These are phyloP conservation scores for Carabus problematicus DNA, from an alignment of 2,888 invertebrate species.

Conservation along the genomic window DNA sequence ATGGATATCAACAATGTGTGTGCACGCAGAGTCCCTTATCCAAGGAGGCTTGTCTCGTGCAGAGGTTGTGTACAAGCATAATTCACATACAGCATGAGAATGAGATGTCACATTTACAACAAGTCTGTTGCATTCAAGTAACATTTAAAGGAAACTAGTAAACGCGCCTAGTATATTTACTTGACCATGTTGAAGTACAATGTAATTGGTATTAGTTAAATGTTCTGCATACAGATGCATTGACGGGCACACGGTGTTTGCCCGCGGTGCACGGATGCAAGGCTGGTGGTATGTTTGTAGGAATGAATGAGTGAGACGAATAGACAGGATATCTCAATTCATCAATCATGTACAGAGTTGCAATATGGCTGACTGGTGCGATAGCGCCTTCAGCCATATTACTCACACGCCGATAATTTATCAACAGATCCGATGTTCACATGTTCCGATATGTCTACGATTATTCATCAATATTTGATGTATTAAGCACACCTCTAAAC, in stretches of 20 bases:
- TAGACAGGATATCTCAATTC: slow-evolving; percentile 38
- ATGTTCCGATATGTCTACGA: slow-evolving; percentile 24
- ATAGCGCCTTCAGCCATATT: slow-evolving; percentile 31
- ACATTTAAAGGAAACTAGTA: no score
- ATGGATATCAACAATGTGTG: slow-evolving; percentile 22
- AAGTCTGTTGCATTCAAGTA: no score
- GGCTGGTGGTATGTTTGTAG: no score
- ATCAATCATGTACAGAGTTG: slow-evolving; percentile 32
- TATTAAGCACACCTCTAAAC: neutral
- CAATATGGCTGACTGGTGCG: slow-evolving; percentile 11
- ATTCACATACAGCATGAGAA: slow-evolving; percentile 25
- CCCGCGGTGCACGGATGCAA: neutral
- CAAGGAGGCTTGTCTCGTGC: neutral
- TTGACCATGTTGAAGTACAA: neutral
- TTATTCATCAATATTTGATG: slow-evolving; percentile 12
- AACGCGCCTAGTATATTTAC: no score
- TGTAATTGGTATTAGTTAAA: no score
- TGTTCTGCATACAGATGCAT: no score
- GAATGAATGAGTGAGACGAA: slow-evolving; percentile 6
- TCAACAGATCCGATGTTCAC: slow-evolving; percentile 36
- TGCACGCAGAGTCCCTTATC: no score
- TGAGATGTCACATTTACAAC: slow-evolving; percentile 37
- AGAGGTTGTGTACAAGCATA: slow-evolving; percentile 16
- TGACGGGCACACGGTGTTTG: no score
- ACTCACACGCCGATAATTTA: slow-evolving; percentile 33